These are phyloP conservation scores for Bicyclus anynana DNA, from an alignment of 1,140 invertebrate species.

Conservation along the genomic window DNA sequence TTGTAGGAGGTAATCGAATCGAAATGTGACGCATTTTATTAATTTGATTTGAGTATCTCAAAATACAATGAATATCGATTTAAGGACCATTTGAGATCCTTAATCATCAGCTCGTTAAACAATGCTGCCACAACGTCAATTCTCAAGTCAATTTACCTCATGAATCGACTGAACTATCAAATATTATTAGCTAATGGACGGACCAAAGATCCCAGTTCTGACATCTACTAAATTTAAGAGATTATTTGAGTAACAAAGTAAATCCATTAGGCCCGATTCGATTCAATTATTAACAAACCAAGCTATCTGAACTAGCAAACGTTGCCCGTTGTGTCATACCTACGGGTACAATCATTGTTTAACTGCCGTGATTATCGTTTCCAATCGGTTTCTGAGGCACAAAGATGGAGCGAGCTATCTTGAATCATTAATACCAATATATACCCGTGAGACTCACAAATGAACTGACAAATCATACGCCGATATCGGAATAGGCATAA, in stretches of 20 bases:
- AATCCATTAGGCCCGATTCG: neutral
- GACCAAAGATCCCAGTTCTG: neutral
- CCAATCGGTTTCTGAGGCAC: conserved; percentile 10
- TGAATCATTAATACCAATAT: conserved; percentile 25
- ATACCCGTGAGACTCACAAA: conserved; percentile 12
- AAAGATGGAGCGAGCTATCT: conserved; percentile 17
- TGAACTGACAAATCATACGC: neutral
- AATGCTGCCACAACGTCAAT: too few relatives aligned
- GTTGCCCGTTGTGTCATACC: conserved; percentile 5
- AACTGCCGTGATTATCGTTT: conserved; percentile 17
- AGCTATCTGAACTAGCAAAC: neutral
- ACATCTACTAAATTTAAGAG: neutral
- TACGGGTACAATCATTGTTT: conserved; percentile 6
- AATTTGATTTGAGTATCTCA: too few relatives aligned
- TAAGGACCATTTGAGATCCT: too few relatives aligned
- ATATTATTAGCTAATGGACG: neutral
- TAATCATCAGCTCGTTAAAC: too few relatives aligned
- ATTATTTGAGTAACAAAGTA: neutral
- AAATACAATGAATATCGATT: too few relatives aligned
- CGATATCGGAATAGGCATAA: too few relatives aligned
- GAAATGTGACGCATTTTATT: too few relatives aligned
- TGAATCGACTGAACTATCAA: too few relatives aligned
- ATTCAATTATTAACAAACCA: conserved; percentile 8
- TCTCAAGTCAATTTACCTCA: too few relatives aligned
- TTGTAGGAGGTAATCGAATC: too few relatives aligned